Base-by-base conservation (phyloP, 2,888 invertebrate species). In the Busseola fusca region DNA sequence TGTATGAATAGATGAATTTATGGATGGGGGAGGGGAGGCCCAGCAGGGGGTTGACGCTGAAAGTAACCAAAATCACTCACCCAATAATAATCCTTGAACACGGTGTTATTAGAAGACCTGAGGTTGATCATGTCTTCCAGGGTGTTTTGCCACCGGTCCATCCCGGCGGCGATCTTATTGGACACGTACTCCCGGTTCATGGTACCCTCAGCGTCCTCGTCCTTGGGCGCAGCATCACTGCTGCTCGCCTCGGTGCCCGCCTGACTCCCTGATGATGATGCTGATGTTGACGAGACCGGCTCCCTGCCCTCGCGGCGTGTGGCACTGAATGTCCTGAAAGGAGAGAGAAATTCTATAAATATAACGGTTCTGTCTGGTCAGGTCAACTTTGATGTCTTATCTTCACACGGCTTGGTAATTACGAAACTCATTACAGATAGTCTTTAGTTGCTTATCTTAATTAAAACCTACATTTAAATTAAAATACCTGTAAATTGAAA, bases 61-160 rank as follows among this genome's bases (percentile, higher is more conserved):
- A 6, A 25, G 27, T 18, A 34, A 37, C 3, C 37, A 37, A 14
- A 10, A 34, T 18, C 1, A 87, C 96, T 95, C 81, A 96, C 96
- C 96, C 96, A 96, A 87, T 96, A 96, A 81, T 96, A 96, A 86
- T 96, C 96, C 86, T 96, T 96, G 87, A 96, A 96, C 69, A 96
- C 94, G 67, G 96, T 96, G 88, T 96, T 96, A 79, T 93, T 93
- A 3, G 93, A 92, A 65, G 95, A 94, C 58, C 95, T 90, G 34
- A 95, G 87, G 76, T 95, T 88, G 64, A 95, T 95, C 94, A 95
- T 95, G 25, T 95, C 95, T 84, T 95, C 95, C 18, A 95, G 81
- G 1, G 95, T 95, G 88, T 91, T 94, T 83, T 95, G 95, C 95
- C 95, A 95, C 86, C 95, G 95, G 91, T 95, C 95, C 95, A 95